A percentile compares a stretch with the other conserved stretches of the same genome.
Evolutionary conservation across 1,140 invertebrate species (phyloP).

Genomic region (Caenorhabditis latens): DNA sequence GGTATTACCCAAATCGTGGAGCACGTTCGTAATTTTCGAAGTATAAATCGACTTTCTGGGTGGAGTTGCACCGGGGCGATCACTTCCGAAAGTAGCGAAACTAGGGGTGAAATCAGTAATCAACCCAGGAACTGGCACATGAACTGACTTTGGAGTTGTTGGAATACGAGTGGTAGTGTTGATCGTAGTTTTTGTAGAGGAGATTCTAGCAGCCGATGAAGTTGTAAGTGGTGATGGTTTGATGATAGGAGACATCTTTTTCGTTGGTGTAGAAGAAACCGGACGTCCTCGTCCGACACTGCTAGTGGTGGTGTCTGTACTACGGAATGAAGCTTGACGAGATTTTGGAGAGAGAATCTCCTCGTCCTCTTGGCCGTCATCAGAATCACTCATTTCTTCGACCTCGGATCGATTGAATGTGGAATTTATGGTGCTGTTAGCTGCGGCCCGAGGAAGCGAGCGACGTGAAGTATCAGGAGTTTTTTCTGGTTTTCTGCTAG

Average conservation of each 20-base stretch:
- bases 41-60: conserved; percentile 37
- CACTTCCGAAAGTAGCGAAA: conserved; percentile 36
- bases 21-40: not conserved
- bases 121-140: conserved; percentile 11
- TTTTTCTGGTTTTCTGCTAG: conserved; percentile 9
- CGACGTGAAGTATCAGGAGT: not conserved
- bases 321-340: conserved; percentile 21
- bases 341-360: conserved; percentile 39
- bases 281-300: conserved; percentile 18
- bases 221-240: not conserved
- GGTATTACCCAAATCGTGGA: conserved; percentile 33
- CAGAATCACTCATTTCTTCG: conserved; percentile 46
- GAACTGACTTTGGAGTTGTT: not conserved
- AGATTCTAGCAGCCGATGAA: not conserved
- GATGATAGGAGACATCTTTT: conserved; percentile 22
- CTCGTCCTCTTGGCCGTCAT: conserved; percentile 7
- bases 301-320: not conserved
- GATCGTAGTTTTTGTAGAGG: conserved; percentile 33
- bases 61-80: conserved; percentile 26
- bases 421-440: conserved; percentile 15
- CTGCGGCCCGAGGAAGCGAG: not conserved
- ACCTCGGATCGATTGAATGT: conserved; percentile 36
- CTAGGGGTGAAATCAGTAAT: conserved; percentile 32
- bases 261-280: conserved; percentile 18
- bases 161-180: conserved; percentile 40